Evolutionary conservation across 1,140 invertebrate genomes (phyloP).

Genomic region (Microplitis demolitor): DNA sequence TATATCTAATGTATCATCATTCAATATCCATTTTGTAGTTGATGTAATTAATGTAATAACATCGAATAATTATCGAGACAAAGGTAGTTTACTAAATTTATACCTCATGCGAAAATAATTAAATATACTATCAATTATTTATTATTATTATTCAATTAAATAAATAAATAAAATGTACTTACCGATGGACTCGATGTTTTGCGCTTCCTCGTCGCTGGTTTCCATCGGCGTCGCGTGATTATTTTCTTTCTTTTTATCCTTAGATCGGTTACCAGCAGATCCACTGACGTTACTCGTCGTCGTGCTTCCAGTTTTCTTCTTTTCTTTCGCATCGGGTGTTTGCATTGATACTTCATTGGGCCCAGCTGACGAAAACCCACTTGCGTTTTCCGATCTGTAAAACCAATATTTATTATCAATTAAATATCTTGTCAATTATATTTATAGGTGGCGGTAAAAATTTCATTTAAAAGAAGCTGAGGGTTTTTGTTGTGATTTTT

Average conservation of each 20-base stretch:
- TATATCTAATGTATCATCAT: conserved; percentile 15
- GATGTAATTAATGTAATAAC: conserved; percentile 8
- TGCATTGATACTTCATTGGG: conserved; percentile 33
- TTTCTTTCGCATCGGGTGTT: conserved; percentile 47
- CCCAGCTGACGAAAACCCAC: conserved; percentile 40
- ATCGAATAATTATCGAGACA: neutral
- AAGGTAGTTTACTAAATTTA: neutral
- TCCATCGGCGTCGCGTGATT: conserved; percentile 56
- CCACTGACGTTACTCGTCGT: conserved; percentile 22
- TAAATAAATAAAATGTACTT: conserved; percentile 35
- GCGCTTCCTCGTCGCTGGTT: conserved; percentile 58
- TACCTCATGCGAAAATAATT: neutral
- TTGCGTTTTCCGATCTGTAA: conserved; percentile 12
- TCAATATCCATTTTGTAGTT: neutral
- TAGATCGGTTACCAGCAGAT: conserved; percentile 42
- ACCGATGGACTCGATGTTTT: conserved; percentile 52
- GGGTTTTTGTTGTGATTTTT: too few species aligned
- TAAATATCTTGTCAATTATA: neutral
- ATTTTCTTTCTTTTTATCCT: conserved; percentile 59
- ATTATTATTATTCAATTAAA: too few species aligned
- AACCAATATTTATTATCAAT: neutral
- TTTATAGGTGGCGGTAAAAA: too few species aligned
- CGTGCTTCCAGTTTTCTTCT: conserved; percentile 46
- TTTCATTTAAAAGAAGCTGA: too few species aligned
- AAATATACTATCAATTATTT: neutral